These are phyloP conservation scores for Psilopsiagon aymara DNA, from an alignment of 2,113 vertebrate species.

Conservation along the genomic window DNA sequence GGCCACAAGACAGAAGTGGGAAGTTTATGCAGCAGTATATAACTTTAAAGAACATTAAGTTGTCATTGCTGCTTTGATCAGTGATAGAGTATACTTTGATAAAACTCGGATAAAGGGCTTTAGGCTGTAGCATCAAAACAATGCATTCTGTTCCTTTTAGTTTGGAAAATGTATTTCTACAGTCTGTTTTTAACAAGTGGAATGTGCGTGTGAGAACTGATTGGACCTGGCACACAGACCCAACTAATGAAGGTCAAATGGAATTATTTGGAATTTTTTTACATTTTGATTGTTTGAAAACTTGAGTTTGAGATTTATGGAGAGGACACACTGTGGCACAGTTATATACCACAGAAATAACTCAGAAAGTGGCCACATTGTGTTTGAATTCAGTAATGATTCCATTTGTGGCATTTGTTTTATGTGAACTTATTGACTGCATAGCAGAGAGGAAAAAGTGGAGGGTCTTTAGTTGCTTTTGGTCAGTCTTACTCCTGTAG, in stretches of 20 bases:
- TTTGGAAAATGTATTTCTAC: conserved; percentile 56
- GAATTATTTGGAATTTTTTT: not conserved
- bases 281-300: conserved; percentile 22
- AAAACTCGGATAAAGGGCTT: conserved; percentile 59
- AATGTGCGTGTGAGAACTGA: conserved; percentile 35
- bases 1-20: conserved; percentile 50
- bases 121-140: conserved; percentile 66
- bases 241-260: conserved; percentile 62
- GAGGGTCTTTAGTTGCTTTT: not conserved
- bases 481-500: not conserved
- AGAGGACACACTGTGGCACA: not conserved
- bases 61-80: conserved; percentile 71
- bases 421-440: not conserved
- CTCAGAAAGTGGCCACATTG: not conserved
- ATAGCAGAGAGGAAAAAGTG: not conserved
- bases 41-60: conserved; percentile 62
- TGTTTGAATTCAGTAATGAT: not conserved
- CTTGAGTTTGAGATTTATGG: not conserved
- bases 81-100: conserved; percentile 52
- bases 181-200: conserved; percentile 30
- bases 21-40: conserved; percentile 48
- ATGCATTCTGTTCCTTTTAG: conserved; percentile 2
- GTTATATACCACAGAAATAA: not conserved
- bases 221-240: conserved; percentile 45
- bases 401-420: not conserved